These are phyloP conservation scores for Campoletis sonorensis DNA, from an alignment of 1,140 invertebrate species.

Conservation along the genomic window DNA sequence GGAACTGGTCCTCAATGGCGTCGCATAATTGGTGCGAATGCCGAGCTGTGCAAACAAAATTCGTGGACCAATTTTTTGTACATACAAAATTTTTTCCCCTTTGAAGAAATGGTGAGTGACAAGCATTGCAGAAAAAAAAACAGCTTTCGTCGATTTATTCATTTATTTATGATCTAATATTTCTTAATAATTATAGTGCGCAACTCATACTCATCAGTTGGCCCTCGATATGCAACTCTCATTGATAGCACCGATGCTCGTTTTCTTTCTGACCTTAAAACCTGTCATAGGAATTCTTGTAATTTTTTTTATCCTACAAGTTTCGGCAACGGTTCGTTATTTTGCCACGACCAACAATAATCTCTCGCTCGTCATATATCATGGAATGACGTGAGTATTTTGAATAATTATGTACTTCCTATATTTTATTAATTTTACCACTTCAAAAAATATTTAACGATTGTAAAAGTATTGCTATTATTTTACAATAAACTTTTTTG, in stretches of 20 bases:
- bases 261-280: constrained; percentile 81
- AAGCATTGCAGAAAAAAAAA: constrained; percentile 34
- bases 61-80: constrained; percentile 85
- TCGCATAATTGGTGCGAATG: constrained; percentile 78
- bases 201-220: constrained; percentile 83
- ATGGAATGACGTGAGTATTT: constrained; percentile 81
- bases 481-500: too few relatives aligned
- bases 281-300: constrained; percentile 76
- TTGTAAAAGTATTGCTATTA: neutral
- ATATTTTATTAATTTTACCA: neutral
- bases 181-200: constrained; percentile 77
- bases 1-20: constrained; percentile 85
- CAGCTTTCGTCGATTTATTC: neutral
- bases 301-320: constrained; percentile 76
- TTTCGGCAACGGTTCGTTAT: constrained; percentile 81
- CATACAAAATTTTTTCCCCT: constrained; percentile 84
- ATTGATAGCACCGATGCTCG: constrained; percentile 82
- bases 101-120: constrained; percentile 82
- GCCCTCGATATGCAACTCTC: constrained; percentile 91
- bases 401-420: constrained; percentile 29
- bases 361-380: constrained; percentile 80
- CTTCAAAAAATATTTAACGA: neutral
- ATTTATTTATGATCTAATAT: constrained; percentile 16
- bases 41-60: constrained; percentile 81
- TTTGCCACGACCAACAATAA: constrained; percentile 78